These are phyloP conservation scores for Pseudoatta argentina DNA, from an alignment of 1,140 invertebrate species.

Conservation along the genomic window DNA sequence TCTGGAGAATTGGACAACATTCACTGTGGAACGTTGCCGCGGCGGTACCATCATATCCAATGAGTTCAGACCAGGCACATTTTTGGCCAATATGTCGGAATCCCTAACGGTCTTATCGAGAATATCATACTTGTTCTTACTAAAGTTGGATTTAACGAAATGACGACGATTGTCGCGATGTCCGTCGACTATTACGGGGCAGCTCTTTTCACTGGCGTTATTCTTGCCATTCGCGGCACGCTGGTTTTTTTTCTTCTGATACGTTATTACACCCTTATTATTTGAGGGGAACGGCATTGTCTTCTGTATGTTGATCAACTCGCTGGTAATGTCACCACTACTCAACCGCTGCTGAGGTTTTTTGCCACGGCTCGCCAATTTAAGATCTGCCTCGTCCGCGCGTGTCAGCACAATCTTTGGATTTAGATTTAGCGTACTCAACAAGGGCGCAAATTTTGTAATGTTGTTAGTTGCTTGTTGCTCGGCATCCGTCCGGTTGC, in stretches of 20 bases:
- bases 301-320: conserved; percentile 82
- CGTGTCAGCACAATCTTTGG: conserved; percentile 86
- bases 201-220: conserved; percentile 27
- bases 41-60: conserved; percentile 87
- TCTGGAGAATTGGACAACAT: conserved; percentile 88
- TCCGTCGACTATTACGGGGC: background rate
- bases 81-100: conserved; percentile 84
- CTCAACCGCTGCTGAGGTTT: conserved; percentile 80
- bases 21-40: conserved; percentile 86
- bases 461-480: conserved; percentile 67
- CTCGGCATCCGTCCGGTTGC: conserved; percentile 39
- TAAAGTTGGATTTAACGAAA: conserved; percentile 75
- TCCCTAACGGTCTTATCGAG: conserved; percentile 80
- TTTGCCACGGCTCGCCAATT: conserved; percentile 73
- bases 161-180: conserved; percentile 18
- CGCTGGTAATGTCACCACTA: conserved; percentile 79
- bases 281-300: conserved; percentile 79
- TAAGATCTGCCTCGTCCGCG: conserved; percentile 81
- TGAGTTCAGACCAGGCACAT: conserved; percentile 87
- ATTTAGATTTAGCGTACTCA: conserved; percentile 86
- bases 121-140: conserved; percentile 81
- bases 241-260: conserved; percentile 80
- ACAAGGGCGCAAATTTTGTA: conserved; percentile 85
- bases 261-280: conserved; percentile 81
- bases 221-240: conserved; percentile 10